A percentile compares a stretch with the other conserved stretches of the same genome.
Conservation (phyloP, 2,797 vertebrate species). For the Falco concolor region DNA sequence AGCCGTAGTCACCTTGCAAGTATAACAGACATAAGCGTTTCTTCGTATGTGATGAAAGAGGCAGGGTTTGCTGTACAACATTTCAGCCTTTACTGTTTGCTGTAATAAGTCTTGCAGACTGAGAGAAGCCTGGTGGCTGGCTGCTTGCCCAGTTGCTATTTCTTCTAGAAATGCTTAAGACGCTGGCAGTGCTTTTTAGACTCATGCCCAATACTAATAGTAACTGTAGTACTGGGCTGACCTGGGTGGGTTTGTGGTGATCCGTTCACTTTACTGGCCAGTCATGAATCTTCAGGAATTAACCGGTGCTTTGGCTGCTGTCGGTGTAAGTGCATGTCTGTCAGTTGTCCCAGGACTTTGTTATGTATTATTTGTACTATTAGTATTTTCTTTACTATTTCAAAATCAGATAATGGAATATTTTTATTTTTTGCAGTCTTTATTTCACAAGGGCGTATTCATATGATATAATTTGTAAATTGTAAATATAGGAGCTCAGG, state of each 20-base stretch:
- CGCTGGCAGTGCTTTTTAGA: not conserved
- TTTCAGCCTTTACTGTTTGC: not conserved
- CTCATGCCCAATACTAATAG: not conserved
- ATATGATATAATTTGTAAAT: not conserved
- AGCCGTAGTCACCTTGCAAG: not conserved
- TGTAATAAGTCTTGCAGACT: not conserved
- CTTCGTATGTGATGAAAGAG: not conserved
- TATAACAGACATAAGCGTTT: not conserved
- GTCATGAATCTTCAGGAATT: not conserved
- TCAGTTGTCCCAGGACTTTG: not conserved
- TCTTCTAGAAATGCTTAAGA: slow-evolving; percentile 58
- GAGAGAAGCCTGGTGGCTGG: slow-evolving; percentile 39
- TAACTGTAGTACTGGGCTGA: not conserved
- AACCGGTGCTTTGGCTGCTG: not conserved
- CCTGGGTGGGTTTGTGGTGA: slow-evolving; percentile 1
- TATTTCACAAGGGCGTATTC: not conserved
- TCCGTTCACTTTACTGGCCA: not conserved
- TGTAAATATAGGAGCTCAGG: not conserved
- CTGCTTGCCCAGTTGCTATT: slow-evolving; percentile 54
- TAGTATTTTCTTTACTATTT: not conserved
- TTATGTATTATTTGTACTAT: not conserved
- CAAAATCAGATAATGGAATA: not conserved
- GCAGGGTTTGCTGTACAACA: not conserved
- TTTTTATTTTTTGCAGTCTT: not conserved
- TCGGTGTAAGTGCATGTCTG: not conserved